Evolutionary conservation across 92 coral and sea anemone genomes (phyloP).

Genomic region (Epizoanthus ramosus): DNA sequence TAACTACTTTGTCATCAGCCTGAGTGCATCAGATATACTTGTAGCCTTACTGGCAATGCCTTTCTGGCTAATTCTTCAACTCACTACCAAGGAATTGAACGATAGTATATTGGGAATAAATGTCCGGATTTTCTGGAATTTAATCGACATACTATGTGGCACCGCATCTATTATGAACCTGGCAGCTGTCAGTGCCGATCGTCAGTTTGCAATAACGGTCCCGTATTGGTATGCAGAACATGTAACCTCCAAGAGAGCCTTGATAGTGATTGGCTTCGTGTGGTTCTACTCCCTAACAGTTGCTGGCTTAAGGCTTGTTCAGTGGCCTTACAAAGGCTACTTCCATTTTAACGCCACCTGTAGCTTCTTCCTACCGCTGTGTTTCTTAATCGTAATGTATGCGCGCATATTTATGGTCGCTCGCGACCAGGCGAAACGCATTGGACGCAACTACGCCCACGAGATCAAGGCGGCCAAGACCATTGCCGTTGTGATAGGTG

Average conservation of each 20-base stretch:
- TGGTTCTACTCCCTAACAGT: slow-evolving; percentile 81
- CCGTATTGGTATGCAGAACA: slow-evolving; percentile 85
- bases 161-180: slow-evolving; percentile 85
- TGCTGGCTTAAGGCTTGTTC: slow-evolving; percentile 56
- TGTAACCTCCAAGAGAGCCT: slow-evolving; percentile 83
- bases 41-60: slow-evolving; percentile 90
- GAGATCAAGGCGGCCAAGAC: slow-evolving; percentile 98
- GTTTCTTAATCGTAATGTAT: slow-evolving; percentile 85
- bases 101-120: slow-evolving; percentile 34
- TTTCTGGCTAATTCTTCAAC: slow-evolving; percentile 79
- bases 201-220: slow-evolving; percentile 90
- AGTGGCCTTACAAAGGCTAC: slow-evolving; percentile 56
- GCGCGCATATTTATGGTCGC: slow-evolving; percentile 90
- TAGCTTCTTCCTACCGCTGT: slow-evolving; percentile 78
- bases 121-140: slow-evolving; percentile 59
- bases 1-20: slow-evolving; percentile 88
- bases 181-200: slow-evolving; percentile 89
- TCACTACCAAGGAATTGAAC: slow-evolving; percentile 57
- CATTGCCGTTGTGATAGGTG: slow-evolving; percentile 95
- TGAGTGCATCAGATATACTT: slow-evolving; percentile 85
- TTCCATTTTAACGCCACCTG: slow-evolving; percentile 64
- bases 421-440: slow-evolving; percentile 81
- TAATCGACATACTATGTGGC: slow-evolving; percentile 81
- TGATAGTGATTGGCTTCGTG: slow-evolving; percentile 64
- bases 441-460: slow-evolving; percentile 80